phyloP scores from a whole-genome alignment of 2,113 vertebrate genomes.

The Suncus etruscus region DNA sequence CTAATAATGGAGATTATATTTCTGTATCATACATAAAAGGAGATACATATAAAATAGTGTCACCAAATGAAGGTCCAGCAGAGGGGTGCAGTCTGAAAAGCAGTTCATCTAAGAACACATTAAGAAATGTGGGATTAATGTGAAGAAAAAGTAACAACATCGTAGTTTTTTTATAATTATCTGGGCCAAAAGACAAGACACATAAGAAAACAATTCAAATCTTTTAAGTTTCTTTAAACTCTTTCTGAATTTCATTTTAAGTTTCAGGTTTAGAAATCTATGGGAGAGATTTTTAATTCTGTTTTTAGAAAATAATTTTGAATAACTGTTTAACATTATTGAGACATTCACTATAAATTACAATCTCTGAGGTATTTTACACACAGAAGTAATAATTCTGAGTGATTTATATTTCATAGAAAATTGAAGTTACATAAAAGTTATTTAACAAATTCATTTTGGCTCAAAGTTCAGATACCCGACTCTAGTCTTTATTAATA shows the following conservation, averaged over 20 bases:
- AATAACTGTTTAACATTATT: not conserved
- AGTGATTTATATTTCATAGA: not conserved
- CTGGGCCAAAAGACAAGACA: not conserved
- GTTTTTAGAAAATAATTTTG: not conserved
- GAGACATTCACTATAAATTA: not conserved
- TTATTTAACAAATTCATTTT: not conserved
- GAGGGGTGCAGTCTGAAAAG: not conserved
- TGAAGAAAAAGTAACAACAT: not conserved
- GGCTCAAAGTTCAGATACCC: not conserved
- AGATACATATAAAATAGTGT: not conserved
- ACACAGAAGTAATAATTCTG: not conserved
- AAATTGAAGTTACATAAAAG: not conserved
- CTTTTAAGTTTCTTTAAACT: not conserved
- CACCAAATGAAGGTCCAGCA: not conserved
- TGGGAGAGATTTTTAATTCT: not conserved
- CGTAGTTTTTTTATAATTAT: not conserved
- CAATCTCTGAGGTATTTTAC: not conserved
- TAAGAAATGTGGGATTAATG: not conserved
- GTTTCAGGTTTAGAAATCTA: not conserved
- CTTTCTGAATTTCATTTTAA: not conserved
- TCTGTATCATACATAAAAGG: not conserved
- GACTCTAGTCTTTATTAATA: not conserved
- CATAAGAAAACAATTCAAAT: no score
- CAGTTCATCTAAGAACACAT: not conserved
- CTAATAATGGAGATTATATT: not conserved